Evolutionary conservation across 1,140 invertebrate species (phyloP).

Genomic region (Ceratoteleas bidentatus): DNA sequence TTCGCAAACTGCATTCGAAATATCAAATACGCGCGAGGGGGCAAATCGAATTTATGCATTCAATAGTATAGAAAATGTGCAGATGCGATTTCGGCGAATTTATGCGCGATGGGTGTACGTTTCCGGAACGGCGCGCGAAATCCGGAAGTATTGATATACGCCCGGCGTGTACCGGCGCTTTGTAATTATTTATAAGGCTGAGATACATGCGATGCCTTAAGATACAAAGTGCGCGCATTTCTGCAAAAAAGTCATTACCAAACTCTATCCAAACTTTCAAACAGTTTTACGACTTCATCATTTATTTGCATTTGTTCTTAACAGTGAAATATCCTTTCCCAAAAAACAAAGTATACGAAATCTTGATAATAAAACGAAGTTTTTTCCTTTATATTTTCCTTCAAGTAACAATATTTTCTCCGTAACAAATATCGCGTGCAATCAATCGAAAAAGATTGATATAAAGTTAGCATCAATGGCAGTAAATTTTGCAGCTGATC

Average conservation of each 20-base stretch:
- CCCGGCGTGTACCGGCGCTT: conserved; percentile 1
- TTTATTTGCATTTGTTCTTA: too few relatives aligned
- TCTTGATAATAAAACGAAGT: too few relatives aligned
- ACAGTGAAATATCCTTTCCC: too few relatives aligned
- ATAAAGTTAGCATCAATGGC: too few relatives aligned
- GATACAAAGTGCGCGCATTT: background rate
- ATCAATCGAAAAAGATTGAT: too few relatives aligned
- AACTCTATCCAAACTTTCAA: too few relatives aligned
- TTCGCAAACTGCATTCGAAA: conserved; percentile 13
- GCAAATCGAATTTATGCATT: conserved; percentile 50
- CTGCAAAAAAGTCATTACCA: background rate
- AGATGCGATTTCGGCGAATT: conserved; percentile 29
- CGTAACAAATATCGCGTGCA: too few relatives aligned
- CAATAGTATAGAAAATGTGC: conserved; percentile 39
- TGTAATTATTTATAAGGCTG: conserved; percentile 38
- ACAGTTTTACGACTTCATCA: too few relatives aligned
- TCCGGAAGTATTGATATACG: conserved; percentile 27
- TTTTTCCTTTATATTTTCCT: too few relatives aligned
- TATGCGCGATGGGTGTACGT: conserved; percentile 19
- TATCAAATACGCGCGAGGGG: conserved; percentile 5
- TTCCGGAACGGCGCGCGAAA: conserved; percentile 19
- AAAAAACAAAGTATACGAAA: too few relatives aligned
- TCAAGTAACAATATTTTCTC: too few relatives aligned
- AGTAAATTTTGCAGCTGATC: too few relatives aligned
- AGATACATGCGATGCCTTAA: background rate